These are phyloP conservation scores for Neotragus pygmaeus DNA, from an alignment of 2,113 vertebrate species.

Conservation along the genomic window DNA sequence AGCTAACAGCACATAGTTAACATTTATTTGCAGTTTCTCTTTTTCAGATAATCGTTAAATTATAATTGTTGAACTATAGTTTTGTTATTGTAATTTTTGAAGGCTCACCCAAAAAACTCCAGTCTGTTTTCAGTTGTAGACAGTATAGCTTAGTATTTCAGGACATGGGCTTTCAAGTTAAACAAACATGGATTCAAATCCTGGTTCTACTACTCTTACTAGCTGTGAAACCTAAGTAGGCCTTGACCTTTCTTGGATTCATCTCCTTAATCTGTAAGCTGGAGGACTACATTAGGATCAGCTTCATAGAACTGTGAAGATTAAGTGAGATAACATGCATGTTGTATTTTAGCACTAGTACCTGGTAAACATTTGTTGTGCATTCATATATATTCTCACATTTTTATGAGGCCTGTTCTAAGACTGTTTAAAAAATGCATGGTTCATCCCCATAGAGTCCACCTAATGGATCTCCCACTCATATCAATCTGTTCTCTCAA, in stretches of 20 bases:
- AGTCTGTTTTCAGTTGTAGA: neutral
- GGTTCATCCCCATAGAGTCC: neutral
- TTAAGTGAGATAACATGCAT: neutral
- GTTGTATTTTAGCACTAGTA: neutral
- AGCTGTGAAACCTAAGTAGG: neutral
- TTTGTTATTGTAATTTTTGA: constrained; percentile 35
- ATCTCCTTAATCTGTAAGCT: neutral
- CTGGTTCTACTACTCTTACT: neutral
- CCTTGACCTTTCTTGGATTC: neutral
- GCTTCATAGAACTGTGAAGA: neutral
- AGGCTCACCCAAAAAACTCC: neutral
- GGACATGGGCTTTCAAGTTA: neutral
- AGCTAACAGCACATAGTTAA: neutral
- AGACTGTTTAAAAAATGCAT: neutral
- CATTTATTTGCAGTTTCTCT: constrained; percentile 47
- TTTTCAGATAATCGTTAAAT: neutral
- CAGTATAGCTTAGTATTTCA: neutral
- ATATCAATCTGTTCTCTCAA: neutral
- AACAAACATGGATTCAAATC: neutral
- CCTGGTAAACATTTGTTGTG: neutral
- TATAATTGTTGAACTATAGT: neutral
- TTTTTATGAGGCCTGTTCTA: constrained; percentile 1
- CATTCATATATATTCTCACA: neutral
- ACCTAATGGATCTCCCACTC: neutral
- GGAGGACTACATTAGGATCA: neutral